These are phyloP conservation scores for Macroteleia sp. DNA, from an alignment of 2,888 invertebrate genomes.

Conservation along the genomic window DNA sequence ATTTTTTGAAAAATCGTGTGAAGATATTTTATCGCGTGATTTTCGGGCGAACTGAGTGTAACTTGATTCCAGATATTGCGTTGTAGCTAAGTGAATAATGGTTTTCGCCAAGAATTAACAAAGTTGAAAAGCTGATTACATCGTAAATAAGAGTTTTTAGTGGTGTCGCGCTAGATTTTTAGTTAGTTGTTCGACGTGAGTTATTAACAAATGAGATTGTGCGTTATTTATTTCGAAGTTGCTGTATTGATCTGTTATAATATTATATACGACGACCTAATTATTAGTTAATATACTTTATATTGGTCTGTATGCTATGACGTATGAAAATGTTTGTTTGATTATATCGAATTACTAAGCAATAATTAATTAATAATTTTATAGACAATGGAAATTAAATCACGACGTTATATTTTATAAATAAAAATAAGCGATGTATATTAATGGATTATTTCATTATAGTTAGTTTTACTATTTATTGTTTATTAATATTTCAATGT, in stretches of 20 bases:
- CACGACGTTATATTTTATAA: too few species aligned
- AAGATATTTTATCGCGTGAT: conserved; percentile 32
- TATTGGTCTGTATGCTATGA: conserved; percentile 4
- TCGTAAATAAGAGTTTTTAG: conserved; percentile 18
- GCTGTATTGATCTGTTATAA: too few species aligned
- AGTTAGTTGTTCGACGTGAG: not conserved
- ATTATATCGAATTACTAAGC: conserved; percentile 20
- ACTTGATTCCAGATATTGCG: conserved; percentile 26
- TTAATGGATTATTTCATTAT: too few species aligned
- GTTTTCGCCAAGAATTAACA: conserved; percentile 26
- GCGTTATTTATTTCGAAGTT: too few species aligned
- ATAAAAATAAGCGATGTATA: too few species aligned
- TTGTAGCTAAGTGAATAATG: conserved; percentile 28
- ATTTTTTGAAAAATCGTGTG: conserved; percentile 26
- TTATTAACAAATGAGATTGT: too few species aligned
- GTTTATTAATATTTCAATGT: too few species aligned
- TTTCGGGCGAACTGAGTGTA: conserved; percentile 13
- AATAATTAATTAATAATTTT: conserved; percentile 26
- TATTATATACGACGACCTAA: conserved; percentile 12
- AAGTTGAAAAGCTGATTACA: conserved; percentile 33
- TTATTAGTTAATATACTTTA: conserved; percentile 38
- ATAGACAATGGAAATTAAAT: too few species aligned
- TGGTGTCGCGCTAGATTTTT: not conserved
- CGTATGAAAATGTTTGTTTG: conserved; percentile 15
- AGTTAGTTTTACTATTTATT: too few species aligned